These are phyloP conservation scores for Chelonus insularis DNA, from an alignment of 1,140 invertebrate species.

Conservation along the genomic window DNA sequence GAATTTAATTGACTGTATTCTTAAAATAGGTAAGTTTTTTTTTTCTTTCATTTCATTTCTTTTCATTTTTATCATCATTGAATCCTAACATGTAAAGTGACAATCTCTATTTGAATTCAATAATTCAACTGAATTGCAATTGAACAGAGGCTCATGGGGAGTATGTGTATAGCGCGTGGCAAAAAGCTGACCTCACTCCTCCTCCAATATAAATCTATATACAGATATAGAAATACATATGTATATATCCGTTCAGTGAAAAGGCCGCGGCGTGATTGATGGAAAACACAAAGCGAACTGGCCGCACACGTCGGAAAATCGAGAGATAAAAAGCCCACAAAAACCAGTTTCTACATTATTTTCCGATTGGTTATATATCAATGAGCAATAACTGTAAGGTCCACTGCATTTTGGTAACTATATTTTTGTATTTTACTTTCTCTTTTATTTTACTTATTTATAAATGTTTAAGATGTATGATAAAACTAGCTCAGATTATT, in stretches of 20 bases:
- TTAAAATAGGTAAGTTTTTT: neutral
- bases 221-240: neutral
- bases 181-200: constrained; percentile 37
- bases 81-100: constrained; percentile 10
- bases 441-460: too few species aligned
- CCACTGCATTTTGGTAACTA: constrained; percentile 21
- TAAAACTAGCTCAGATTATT: too few species aligned
- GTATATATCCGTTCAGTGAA: constrained; percentile 37
- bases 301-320: constrained; percentile 27
- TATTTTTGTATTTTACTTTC: too few species aligned
- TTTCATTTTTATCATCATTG: constrained; percentile 3
- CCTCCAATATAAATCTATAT: neutral
- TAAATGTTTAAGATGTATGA: too few species aligned
- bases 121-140: constrained; percentile 57
- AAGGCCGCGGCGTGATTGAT: constrained; percentile 55
- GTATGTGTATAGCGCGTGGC: constrained; percentile 44
- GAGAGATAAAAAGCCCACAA: constrained; percentile 54
- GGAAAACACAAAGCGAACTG: constrained; percentile 51
- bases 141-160: constrained; percentile 36
- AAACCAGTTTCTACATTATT: constrained; percentile 54
- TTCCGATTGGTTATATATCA: constrained; percentile 37
- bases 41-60: constrained; percentile 12
- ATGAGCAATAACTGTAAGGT: constrained; percentile 17
- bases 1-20: too few species aligned
- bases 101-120: constrained; percentile 44